These are phyloP conservation scores for Neolamprologus brichardi DNA, from an alignment of 2,113 vertebrate species.

Conservation along the genomic window DNA sequence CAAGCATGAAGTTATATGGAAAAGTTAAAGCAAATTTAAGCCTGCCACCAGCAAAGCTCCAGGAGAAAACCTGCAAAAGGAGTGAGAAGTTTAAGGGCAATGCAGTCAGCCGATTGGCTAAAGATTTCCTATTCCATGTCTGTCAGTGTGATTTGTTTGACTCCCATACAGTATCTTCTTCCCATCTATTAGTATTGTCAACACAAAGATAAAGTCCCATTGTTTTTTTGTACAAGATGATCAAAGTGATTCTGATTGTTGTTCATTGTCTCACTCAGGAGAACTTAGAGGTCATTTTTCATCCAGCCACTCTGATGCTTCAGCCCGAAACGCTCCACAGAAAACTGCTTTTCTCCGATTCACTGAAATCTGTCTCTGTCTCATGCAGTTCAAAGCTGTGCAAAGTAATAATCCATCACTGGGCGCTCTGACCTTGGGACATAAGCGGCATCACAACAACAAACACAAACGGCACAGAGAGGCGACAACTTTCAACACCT, in stretches of 20 bases:
- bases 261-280: neutral
- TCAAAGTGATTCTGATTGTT: neutral
- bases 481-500: neutral
- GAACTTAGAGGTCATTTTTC: slow-evolving; percentile 17
- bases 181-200: neutral
- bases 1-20: fast-evolving
- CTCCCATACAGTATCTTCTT: neutral
- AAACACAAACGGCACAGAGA: slow-evolving; percentile 23
- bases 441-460: slow-evolving; percentile 6
- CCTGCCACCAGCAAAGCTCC: neutral
- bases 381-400: slow-evolving; percentile 2
- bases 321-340: neutral
- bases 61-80: neutral
- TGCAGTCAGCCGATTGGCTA: neutral
- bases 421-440: slow-evolving; percentile 49
- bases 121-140: neutral
- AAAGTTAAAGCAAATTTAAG: neutral
- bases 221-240: neutral
- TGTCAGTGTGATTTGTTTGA: neutral
- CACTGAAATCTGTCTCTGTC: slow-evolving; percentile 52
- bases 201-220: neutral
- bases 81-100: neutral
- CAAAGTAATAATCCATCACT: slow-evolving; percentile 65
- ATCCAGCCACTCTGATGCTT: neutral
- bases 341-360: neutral